Percentiles rank a stretch among this genome's conserved stretches.
phyloP scores from a whole-genome alignment of 2,113 vertebrate species.

The Tylochromis polylepis region DNA sequence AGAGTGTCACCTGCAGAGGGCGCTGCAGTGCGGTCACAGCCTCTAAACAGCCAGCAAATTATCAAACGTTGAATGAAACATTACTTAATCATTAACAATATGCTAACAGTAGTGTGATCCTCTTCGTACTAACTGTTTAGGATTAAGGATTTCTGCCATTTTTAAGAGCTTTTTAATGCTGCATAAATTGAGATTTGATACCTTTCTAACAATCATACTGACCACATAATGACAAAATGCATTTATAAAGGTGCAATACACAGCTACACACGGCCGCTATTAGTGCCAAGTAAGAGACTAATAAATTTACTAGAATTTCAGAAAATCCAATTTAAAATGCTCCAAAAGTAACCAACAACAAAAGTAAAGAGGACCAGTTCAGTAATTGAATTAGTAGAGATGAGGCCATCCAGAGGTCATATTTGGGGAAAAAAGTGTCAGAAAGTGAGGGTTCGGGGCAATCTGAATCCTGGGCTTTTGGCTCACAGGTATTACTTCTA shows the following conservation, averaged over 20 bases:
- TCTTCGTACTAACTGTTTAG: not conserved
- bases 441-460: not conserved
- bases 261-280: not conserved
- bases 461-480: not conserved
- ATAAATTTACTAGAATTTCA: not conserved
- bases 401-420: not conserved
- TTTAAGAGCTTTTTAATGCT: not conserved
- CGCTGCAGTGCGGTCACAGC: not conserved
- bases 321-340: rapidly evolving
- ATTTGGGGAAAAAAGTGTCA: not conserved
- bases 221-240: not conserved
- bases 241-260: not conserved
- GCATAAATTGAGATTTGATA: not conserved
- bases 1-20: not conserved
- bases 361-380: not conserved
- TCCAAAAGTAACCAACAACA: not conserved
- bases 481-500: not conserved
- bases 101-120: not conserved
- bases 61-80: not conserved
- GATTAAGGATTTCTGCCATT: not conserved
- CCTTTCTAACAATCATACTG: not conserved
- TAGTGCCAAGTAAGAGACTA: not conserved
- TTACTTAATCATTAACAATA: not conserved
- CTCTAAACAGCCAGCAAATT: not conserved
- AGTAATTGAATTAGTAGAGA: not conserved